Conservation (phyloP, 2,797 vertebrate genomes). For the Sparus aurata region DNA sequence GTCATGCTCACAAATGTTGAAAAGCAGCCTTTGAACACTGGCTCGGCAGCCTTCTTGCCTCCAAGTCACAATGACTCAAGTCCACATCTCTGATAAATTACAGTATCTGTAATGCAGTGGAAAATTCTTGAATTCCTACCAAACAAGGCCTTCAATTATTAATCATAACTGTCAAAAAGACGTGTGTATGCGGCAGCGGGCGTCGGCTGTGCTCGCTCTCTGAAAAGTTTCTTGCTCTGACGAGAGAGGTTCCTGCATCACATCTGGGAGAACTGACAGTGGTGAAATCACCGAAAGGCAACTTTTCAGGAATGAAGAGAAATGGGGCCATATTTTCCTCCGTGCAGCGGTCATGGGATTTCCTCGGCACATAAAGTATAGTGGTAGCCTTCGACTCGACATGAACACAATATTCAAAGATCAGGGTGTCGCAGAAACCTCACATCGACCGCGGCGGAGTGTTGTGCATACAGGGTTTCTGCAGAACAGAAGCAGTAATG, state of each 20-base stretch:
- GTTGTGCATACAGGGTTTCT: slow-evolving; percentile 34
- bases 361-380: slow-evolving; percentile 31
- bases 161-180: slow-evolving; percentile 6
- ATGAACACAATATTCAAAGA: slow-evolving; percentile 18
- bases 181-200: not conserved
- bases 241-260: not conserved
- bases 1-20: too few species aligned
- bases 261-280: not conserved
- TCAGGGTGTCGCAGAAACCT: slow-evolving; percentile 23
- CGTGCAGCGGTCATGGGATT: slow-evolving; percentile 15
- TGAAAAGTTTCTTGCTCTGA: slow-evolving; percentile 11
- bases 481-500: slow-evolving; percentile 26
- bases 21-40: too few species aligned
- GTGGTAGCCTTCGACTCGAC: slow-evolving; percentile 38
- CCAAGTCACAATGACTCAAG: too few species aligned
- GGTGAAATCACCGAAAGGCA: slow-evolving; percentile 19
- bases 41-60: too few species aligned
- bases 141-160: slow-evolving; percentile 16
- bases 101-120: not conserved
- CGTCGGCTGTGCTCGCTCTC: not conserved
- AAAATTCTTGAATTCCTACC: not conserved
- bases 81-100: not conserved
- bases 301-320: slow-evolving; percentile 30
- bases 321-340: slow-evolving; percentile 15
- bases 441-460: not conserved